Base-by-base conservation (phyloP, 2,113 vertebrate species). In the Fukomys damarensis region DNA sequence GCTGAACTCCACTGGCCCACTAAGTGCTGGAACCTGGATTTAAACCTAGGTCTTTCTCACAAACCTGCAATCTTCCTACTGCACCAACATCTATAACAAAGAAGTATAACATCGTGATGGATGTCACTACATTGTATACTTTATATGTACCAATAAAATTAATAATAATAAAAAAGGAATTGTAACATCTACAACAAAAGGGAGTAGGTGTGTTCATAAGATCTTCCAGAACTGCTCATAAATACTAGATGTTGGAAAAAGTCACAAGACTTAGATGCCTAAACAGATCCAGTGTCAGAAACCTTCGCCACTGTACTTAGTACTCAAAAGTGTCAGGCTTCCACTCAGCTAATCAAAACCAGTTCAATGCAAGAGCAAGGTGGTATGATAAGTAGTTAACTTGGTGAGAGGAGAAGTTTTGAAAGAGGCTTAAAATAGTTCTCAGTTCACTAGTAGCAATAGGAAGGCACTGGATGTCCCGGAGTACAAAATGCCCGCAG, bases 161-260 rank as follows among this genome's bases (percentile, higher is more conserved):
- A n/a, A n/a, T n/a, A n/a, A n/a, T n/a, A n/a, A n/a, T n/a, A n/a
- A n/a, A n/a, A n/a, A n/a, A n/a, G n/a, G n/a, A 76, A 76, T 41
- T 46, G 12, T 46, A 16, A 46, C 35, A 72, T 17, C 63, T 65
- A 2, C 54, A 22, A 14, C 35, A 68, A 90, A 76, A 52, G 80
- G 43, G 26, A 54, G 10, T 32, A 58, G 49, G 14, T 54, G 30
- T 30, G 35, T 86, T 68, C 30, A 35, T 2, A 6, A 22, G 32
- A 61, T 54, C 38, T 54, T 65, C 63, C 46, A 59, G 41, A 54
- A 32, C 24, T 4, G 4, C 10, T 92, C 35, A 8, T 63, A 91
- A 96, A 88, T 63, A 76, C 17, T 28, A 58, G 49, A 35, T 32
- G 38, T 30, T 43, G 4, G 76, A 28, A 94, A 94, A 94, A 93